These are phyloP conservation scores for Bos indicus DNA, from an alignment of 2,113 vertebrate genomes.

Conservation along the genomic window DNA sequence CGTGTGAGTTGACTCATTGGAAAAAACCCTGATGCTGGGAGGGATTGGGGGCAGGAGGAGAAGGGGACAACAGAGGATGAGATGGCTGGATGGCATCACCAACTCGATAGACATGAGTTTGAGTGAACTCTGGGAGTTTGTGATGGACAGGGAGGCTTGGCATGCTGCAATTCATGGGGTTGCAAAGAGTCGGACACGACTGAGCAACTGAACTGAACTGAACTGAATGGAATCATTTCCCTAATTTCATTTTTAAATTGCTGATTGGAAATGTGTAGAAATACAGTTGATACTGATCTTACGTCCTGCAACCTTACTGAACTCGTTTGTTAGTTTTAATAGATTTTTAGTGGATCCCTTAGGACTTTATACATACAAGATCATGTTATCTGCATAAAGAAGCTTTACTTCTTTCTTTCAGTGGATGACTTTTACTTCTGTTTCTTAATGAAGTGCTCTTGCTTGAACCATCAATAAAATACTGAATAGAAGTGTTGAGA, in stretches of 20 bases:
- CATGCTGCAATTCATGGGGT: too few relatives aligned
- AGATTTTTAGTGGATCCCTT: not conserved
- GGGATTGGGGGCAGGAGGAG: too few relatives aligned
- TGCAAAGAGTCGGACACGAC: too few relatives aligned
- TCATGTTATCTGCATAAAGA: not conserved
- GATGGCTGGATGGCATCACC: too few relatives aligned
- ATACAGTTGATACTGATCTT: not conserved
- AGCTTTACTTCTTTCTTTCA: not conserved
- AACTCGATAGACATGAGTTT: too few relatives aligned
- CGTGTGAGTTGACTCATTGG: too few relatives aligned
- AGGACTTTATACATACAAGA: not conserved
- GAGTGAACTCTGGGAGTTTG: too few relatives aligned
- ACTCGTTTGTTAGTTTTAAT: not conserved
- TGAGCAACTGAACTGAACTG: too few relatives aligned
- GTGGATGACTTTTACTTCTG: not conserved
- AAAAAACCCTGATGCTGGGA: too few relatives aligned
- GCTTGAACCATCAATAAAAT: not conserved
- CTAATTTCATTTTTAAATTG: not conserved
- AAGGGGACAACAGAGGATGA: too few relatives aligned
- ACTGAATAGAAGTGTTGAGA: not conserved
- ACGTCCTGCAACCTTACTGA: not conserved
- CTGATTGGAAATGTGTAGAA: not conserved
- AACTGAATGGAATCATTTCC: not conserved
- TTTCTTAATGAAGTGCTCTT: not conserved
- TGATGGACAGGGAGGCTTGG: too few relatives aligned